phyloP scores from a whole-genome alignment of 1,140 invertebrate genomes.

The Brachionus angularis region DNA sequence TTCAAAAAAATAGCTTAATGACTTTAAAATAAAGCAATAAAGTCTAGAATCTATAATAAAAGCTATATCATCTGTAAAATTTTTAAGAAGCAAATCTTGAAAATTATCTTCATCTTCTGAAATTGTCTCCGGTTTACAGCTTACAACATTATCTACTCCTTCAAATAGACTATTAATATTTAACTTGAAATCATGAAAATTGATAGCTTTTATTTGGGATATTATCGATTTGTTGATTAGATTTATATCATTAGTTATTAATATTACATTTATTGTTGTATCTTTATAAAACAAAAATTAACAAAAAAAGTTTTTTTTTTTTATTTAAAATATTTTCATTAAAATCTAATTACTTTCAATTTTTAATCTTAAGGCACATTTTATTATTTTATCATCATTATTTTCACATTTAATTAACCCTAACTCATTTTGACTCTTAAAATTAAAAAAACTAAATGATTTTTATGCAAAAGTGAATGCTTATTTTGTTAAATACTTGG shows the following conservation, averaged over 20 bases:
- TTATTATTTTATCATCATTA: slow-evolving; percentile 20
- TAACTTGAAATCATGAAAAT: slow-evolving; percentile 3
- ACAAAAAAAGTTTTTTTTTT: neutral
- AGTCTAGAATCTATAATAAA: neutral
- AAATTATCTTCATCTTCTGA: too few relatives aligned
- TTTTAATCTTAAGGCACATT: neutral
- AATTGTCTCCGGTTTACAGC: too few relatives aligned
- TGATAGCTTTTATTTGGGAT: neutral
- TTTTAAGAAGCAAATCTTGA: too few relatives aligned
- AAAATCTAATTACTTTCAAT: neutral
- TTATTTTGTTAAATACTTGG: neutral
- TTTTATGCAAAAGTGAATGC: too few relatives aligned
- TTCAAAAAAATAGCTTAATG: slow-evolving; percentile 26
- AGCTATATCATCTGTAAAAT: neutral
- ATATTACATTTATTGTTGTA: neutral
- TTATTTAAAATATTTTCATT: neutral
- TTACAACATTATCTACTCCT: neutral
- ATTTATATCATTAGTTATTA: slow-evolving; percentile 35
- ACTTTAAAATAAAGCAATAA: neutral
- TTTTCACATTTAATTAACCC: neutral
- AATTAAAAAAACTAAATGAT: too few relatives aligned
- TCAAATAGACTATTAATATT: neutral
- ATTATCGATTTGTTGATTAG: slow-evolving; percentile 37
- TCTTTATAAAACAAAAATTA: too few relatives aligned
- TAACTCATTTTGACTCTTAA: neutral